These are phyloP conservation scores for Drosophila borealis DNA, from an alignment of 2,888 invertebrate species.

Conservation along the genomic window DNA sequence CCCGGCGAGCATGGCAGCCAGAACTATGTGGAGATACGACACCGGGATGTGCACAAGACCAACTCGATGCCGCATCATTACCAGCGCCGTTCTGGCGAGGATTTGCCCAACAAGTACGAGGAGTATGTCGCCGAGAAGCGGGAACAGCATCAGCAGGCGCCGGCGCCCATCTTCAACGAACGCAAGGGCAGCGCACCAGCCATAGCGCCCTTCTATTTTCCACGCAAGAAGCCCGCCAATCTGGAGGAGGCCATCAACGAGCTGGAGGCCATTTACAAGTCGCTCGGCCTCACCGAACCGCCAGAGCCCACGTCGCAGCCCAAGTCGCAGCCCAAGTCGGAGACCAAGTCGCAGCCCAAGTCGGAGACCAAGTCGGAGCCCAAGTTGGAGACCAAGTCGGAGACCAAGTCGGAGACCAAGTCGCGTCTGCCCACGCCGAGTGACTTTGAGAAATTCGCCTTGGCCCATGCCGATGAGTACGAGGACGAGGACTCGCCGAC, in stretches of 20 bases:
- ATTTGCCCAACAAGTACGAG: constrained; percentile 83
- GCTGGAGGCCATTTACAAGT: constrained; percentile 95
- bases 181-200: constrained; percentile 70
- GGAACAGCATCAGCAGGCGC: constrained; percentile 76
- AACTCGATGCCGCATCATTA: constrained; percentile 84
- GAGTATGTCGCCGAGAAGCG: constrained; percentile 83
- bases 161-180: constrained; percentile 76
- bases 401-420: constrained; percentile 39
- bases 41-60: constrained; percentile 79
- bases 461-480: constrained; percentile 87
- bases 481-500: constrained; percentile 86
- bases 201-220: constrained; percentile 78
- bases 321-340: background rate
- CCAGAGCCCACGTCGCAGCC: constrained; percentile 33
- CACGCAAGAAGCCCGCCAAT: constrained; percentile 89
- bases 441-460: constrained; percentile 83
- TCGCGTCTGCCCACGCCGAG: constrained; percentile 78
- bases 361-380: constrained; percentile 32
- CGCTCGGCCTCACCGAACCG: constrained; percentile 91
- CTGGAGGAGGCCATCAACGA: constrained; percentile 95
- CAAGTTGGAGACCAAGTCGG: background rate
- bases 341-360: constrained; percentile 39
- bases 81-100: constrained; percentile 78
- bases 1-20: constrained; percentile 72
- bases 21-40: constrained; percentile 81